Base-by-base conservation (phyloP, 2,888 invertebrate genomes). In the Anthrax anthrax region DNA sequence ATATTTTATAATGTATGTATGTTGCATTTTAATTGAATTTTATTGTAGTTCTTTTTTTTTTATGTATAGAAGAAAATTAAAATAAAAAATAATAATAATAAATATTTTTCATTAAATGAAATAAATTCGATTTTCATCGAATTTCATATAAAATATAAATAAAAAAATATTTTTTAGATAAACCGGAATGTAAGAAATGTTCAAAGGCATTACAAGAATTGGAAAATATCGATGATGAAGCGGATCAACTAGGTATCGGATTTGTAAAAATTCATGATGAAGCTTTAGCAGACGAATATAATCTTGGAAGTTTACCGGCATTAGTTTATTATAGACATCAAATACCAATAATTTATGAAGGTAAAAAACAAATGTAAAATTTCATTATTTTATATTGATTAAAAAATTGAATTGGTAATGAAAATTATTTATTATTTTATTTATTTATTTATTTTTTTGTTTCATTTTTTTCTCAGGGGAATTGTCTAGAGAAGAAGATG, bases 221-320 rank as follows among this genome's bases (percentile, higher is more conserved):
- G 67, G 91, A 92, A 70, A 91, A 91, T 71, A 91, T 92, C 63
- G 91, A 91, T 63, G 90, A 92, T 60, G 91, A 92, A 68, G 91
- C 91, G 34, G 91, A 91, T 70, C 89, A 91, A 66, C 75, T 92
- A 54, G 91, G 89, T 52, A 91, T 92, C 61, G 91, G 90, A 55
- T 91, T 92, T 67, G 91, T 92, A 52, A 92, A 92, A 71, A 91
- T 92, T 62, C 85, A 89, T 60, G 92, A 92, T 64, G 87, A 90
- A 69, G 79, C 80, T 58, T 73, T 92, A 56, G 89, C 91, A 51
- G 89, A 89, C 61, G 91, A 92, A 71, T 92, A 92, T 72, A 91
- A 86, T 73, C 75, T 92, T 67, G 89, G 87, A 61, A 77, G 80
- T 48, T 71, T 92, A 62, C 92, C 92, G 59, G 84, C 83, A 60